phyloP scores from a whole-genome alignment of 2,888 invertebrate genomes.

The Mycogona germanica region DNA sequence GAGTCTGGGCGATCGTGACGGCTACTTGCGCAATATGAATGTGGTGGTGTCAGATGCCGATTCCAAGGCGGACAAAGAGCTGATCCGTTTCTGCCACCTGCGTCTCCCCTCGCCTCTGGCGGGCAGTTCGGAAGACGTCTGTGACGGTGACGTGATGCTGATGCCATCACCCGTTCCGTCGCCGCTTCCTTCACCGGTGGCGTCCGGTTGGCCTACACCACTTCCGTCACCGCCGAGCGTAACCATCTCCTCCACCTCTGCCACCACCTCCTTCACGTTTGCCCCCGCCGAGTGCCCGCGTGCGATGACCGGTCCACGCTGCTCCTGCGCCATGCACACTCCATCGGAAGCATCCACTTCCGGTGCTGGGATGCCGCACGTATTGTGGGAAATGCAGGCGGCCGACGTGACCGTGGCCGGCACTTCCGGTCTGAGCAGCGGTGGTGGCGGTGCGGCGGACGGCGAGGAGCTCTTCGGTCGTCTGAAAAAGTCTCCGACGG shows the following conservation, averaged over 20 bases:
- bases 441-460: no score
- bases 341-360: no score
- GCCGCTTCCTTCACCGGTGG: not conserved
- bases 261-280: slow-evolving; percentile 4
- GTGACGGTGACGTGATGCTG: not conserved
- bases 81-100: slow-evolving; percentile 25
- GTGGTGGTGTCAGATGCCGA: slow-evolving; percentile 12
- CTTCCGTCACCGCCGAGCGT: no score
- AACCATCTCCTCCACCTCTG: not conserved
- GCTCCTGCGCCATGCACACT: slow-evolving; percentile 35
- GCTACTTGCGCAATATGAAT: slow-evolving; percentile 15
- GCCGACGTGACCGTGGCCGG: slow-evolving; percentile 13
- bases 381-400: slow-evolving; percentile 19
- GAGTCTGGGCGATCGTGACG: slow-evolving; percentile 39
- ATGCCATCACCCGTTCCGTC: no score
- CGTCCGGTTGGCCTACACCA: no score
- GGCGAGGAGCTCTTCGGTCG: slow-evolving; percentile 34
- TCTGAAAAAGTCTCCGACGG: slow-evolving; percentile 39
- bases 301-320: slow-evolving; percentile 22
- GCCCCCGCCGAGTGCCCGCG: slow-evolving; percentile 13
- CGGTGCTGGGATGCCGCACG: slow-evolving; percentile 28
- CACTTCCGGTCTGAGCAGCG: slow-evolving; percentile 24
- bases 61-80: slow-evolving; percentile 22
- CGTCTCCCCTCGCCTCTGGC: no score
- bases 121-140: slow-evolving; percentile 11